phyloP scores from a whole-genome alignment of 1,140 invertebrate species.

The Mizuhopecten yessoensis region DNA sequence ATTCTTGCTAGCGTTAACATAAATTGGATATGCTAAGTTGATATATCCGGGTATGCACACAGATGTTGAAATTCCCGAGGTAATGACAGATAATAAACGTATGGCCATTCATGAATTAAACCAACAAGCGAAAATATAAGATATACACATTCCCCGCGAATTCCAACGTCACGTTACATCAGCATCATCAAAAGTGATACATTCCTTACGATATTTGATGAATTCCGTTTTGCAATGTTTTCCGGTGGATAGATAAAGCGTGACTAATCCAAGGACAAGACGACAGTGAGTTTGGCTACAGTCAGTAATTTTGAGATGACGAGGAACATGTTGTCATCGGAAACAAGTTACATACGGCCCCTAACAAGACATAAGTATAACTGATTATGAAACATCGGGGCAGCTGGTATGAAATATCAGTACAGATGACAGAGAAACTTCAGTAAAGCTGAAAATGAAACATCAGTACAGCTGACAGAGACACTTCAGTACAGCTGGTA shows the following conservation, averaged over 20 bases:
- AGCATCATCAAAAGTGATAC: not conserved
- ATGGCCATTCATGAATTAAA: not conserved
- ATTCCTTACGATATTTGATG: not conserved
- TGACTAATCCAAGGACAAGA: not conserved
- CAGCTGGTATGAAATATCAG: not conserved
- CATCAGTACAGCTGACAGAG: too few relatives aligned
- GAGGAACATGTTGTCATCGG: not conserved
- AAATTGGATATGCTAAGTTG: not conserved
- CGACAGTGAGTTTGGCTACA: not conserved
- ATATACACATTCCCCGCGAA: not conserved
- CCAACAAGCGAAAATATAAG: slow-evolving; percentile 19
- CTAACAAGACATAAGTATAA: not conserved
- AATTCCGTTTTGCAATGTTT: slow-evolving; percentile 5
- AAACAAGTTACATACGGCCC: not conserved
- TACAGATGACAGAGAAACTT: not conserved
- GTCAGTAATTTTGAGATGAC: not conserved
- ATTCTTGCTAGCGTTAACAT: not conserved
- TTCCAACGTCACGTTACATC: not conserved
- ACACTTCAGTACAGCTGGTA: too few relatives aligned
- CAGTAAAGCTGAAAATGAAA: not conserved
- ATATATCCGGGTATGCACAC: not conserved
- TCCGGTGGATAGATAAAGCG: not conserved
- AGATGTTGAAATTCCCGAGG: not conserved
- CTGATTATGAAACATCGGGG: not conserved
- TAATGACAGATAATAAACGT: slow-evolving; percentile 7